phyloP scores from a whole-genome alignment of 2,797 vertebrate genomes.

The Sebastes cheni region DNA sequence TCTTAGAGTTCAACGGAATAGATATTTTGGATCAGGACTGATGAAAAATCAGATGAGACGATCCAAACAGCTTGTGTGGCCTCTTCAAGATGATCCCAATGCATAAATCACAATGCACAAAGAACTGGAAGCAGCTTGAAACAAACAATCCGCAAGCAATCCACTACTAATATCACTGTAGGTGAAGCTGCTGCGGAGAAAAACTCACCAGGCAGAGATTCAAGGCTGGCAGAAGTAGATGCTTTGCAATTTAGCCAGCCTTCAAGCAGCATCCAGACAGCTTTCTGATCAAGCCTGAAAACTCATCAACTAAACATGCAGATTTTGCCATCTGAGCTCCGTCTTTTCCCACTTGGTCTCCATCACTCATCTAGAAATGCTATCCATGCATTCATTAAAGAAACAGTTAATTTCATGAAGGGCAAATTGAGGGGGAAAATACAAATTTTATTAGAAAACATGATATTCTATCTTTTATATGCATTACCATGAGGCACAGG shows the following conservation, averaged over 20 bases:
- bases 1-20: neutral
- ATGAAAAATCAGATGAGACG: conserved; percentile 18
- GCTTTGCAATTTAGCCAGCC: conserved; percentile 28
- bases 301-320: conserved; percentile 36
- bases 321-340: conserved; percentile 5
- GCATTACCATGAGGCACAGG: neutral
- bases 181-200: conserved; percentile 1
- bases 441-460: neutral
- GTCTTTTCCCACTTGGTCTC: neutral
- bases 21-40: neutral
- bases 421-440: neutral
- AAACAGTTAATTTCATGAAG: neutral
- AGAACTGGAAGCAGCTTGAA: conserved; percentile 6
- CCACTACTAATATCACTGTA: neutral
- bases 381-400: neutral
- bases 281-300: conserved; percentile 48
- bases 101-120: neutral
- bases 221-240: conserved; percentile 32
- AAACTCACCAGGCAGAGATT: conserved; percentile 20
- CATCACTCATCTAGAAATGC: neutral
- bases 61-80: conserved; percentile 26
- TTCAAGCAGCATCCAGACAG: conserved; percentile 32
- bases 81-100: conserved; percentile 23
- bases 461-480: neutral
- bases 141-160: conserved; percentile 19